Evolutionary conservation across 2,113 vertebrate species (phyloP).

Genomic region (Hiodon alosoides): DNA sequence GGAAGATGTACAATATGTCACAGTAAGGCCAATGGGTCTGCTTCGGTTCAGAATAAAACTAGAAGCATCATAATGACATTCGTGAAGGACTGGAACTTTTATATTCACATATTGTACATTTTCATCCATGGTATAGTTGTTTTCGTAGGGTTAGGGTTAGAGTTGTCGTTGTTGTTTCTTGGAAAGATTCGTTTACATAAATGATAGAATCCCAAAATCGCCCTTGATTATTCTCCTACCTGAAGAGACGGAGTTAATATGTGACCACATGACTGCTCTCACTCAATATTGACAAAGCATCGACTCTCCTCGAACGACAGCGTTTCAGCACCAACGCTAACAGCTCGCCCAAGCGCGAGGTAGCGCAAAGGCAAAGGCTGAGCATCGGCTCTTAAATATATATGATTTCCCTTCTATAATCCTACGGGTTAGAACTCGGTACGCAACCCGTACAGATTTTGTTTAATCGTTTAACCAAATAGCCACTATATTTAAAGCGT

Average conservation of each 20-base stretch:
- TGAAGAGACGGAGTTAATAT: constrained; percentile 4
- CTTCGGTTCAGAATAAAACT: no score
- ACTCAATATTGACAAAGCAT: constrained; percentile 30
- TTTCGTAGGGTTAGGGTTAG: not conserved
- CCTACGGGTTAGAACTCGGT: not conserved
- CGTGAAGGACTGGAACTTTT: no score
- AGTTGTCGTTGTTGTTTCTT: not conserved
- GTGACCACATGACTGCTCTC: constrained; percentile 15
- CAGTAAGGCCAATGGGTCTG: no score
- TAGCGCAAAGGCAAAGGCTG: not conserved
- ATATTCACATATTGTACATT: not conserved
- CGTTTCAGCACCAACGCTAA: constrained; percentile 52
- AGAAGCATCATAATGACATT: no score
- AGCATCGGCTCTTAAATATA: not conserved
- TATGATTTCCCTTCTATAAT: not conserved
- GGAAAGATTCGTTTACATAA: constrained; percentile 7
- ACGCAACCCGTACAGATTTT: not conserved
- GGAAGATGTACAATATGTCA: not conserved
- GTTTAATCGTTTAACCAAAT: not conserved
- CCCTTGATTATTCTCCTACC: not conserved
- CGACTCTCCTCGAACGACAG: constrained; percentile 7
- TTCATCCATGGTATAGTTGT: not conserved
- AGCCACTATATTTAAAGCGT: not conserved
- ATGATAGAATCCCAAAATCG: not conserved
- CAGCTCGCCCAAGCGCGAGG: constrained; percentile 6